Percentiles rank a stretch among this genome's conserved stretches.
Conservation (phyloP, 1,140 invertebrate genomes). For the Drosophila malerkotliana region DNA sequence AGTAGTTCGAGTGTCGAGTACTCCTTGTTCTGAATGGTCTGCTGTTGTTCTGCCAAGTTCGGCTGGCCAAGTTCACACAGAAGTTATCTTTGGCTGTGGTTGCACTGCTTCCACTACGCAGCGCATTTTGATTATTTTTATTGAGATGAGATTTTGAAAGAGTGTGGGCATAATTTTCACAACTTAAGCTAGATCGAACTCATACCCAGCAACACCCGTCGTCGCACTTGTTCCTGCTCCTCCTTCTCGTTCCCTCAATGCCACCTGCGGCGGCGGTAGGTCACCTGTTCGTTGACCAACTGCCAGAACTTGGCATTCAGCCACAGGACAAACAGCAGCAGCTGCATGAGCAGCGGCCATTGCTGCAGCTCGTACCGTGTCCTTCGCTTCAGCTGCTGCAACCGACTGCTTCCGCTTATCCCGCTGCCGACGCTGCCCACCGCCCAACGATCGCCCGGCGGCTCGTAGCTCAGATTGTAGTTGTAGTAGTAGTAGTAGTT, state of each 20-base stretch:
- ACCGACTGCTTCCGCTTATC: slow-evolving; percentile 26
- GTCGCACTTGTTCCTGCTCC: not conserved
- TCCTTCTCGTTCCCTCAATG: slow-evolving; percentile 28
- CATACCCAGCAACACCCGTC: slow-evolving; percentile 49
- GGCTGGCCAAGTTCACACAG: slow-evolving; percentile 28
- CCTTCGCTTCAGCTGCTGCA: slow-evolving; percentile 65
- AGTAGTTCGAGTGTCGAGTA: slow-evolving; percentile 8
- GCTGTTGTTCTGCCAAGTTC: slow-evolving; percentile 11
- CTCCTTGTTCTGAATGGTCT: slow-evolving; percentile 25
- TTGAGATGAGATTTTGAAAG: slow-evolving; percentile 57
- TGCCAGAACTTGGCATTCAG: slow-evolving; percentile 77
- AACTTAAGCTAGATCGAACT: slow-evolving; percentile 70
- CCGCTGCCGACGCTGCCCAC: slow-evolving; percentile 8
- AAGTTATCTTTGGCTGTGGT: slow-evolving; percentile 34
- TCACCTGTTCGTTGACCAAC: slow-evolving; percentile 63
- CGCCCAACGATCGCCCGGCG: slow-evolving; percentile 42
- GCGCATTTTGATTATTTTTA: slow-evolving; percentile 70
- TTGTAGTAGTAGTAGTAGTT: slow-evolving; percentile 82
- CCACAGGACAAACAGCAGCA: slow-evolving; percentile 72
- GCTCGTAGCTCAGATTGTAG: slow-evolving; percentile 77
- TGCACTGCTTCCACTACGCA: slow-evolving; percentile 52
- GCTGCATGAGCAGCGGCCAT: slow-evolving; percentile 75
- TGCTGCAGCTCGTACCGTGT: slow-evolving; percentile 71
- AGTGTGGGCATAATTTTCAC: slow-evolving; percentile 57
- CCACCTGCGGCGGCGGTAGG: slow-evolving; percentile 59